phyloP scores from a whole-genome alignment of 92 coral and sea anemone genomes.

The Ricordea florida region DNA sequence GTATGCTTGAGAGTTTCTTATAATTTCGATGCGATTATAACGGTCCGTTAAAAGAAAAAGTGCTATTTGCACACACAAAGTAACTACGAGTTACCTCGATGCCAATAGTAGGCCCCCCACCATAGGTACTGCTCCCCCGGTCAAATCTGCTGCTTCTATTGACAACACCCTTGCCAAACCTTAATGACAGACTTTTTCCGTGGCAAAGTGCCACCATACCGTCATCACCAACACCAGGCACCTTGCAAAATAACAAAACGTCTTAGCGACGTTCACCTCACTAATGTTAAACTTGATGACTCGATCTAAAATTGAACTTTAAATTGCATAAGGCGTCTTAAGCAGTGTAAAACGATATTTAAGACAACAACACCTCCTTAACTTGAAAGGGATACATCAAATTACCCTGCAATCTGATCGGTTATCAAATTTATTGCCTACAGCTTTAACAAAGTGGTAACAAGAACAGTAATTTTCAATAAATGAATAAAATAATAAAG shows the following conservation, averaged over 20 bases:
- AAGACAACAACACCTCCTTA: background rate
- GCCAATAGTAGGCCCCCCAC: slow-evolving; percentile 54
- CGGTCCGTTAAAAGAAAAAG: no score
- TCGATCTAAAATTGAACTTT: background rate
- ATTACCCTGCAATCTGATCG: no score
- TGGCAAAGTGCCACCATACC: slow-evolving; percentile 50
- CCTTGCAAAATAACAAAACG: slow-evolving; percentile 6
- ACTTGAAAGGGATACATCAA: no score
- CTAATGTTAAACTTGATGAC: background rate
- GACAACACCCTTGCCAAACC: slow-evolving; percentile 57
- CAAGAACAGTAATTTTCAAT: no score
- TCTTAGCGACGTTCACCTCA: background rate
- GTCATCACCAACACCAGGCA: slow-evolving; percentile 34
- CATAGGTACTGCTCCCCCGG: slow-evolving; percentile 8
- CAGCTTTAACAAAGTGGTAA: no score
- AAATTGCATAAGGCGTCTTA: background rate
- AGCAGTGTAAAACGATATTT: background rate
- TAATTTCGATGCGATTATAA: no score
- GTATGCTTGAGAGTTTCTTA: no score
- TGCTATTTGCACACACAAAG: no score
- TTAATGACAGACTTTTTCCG: slow-evolving; percentile 73
- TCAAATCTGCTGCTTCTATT: slow-evolving; percentile 57
- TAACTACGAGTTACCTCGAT: no score
- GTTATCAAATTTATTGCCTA: no score
- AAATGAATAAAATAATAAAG: no score